Base-by-base conservation (phyloP, 2,888 invertebrate genomes). In the Ceriagrion tenellum region DNA sequence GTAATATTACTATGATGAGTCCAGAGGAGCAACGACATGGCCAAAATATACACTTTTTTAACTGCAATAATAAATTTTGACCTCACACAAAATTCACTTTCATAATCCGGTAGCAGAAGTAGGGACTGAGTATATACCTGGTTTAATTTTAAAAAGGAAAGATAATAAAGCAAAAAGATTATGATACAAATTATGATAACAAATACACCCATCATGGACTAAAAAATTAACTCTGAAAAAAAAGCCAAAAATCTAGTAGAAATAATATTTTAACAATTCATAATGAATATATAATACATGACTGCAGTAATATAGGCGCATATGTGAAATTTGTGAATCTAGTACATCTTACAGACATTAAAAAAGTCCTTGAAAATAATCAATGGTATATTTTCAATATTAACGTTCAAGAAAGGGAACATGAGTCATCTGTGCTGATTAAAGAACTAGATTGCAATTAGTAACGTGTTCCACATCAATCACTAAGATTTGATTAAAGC, bases 401-500 rank as follows among this genome's bases (percentile, higher is more conserved):
- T 81, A 81, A 16, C 4, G 13, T 35, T 35, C 13, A 35, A 30
- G 12, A 13, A 30, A 35, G 30, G 81, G 13, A 81, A 35, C n/a
- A 69, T 8, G 13, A 35, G 81, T 81, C 13, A 81, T 35, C 13
- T 35, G 26, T 81, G 35, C 81, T 81, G 81, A 18, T 26, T 81
- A 35, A n/a, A 81, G 35, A 30, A 35, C 81, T 35, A n/a, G 81
- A 81, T 81, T 81, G 3, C 81, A 35, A 81, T 81, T 55, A 74
- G 47, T n/a, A 69, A 91, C 47, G 69, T 74, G 26, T 74, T 93
- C 69, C 35, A 63, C 40, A 91, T 63, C 69, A 74, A 74, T 69
- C 93, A 93, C 47, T 93, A n/a, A 69, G 13, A 63, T 69, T 40
- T 91, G 12, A 69, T 93, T 93, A 69, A 93, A 69, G 93, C 93